These are phyloP conservation scores for Drosophila kohkoa DNA, from an alignment of 1,140 invertebrate genomes.

Conservation along the genomic window DNA sequence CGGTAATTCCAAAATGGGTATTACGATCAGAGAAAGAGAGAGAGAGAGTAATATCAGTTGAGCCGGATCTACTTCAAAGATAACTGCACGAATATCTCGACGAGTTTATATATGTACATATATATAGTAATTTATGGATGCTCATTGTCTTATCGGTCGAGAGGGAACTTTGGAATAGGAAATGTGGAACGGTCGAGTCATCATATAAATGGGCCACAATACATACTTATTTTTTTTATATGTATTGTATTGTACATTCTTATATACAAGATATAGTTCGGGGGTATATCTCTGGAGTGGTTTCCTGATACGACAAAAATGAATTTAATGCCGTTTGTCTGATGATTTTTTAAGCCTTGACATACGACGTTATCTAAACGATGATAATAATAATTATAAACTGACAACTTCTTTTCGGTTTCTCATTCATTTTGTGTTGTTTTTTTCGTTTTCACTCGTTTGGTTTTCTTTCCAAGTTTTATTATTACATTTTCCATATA, in stretches of 20 bases:
- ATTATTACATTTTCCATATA: conserved; percentile 40
- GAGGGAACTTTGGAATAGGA: conserved; percentile 42
- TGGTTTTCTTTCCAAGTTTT: conserved; percentile 24
- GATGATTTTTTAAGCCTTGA: conserved; percentile 39
- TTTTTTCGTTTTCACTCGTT: conserved; percentile 6
- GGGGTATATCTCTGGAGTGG: no score
- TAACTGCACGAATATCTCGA: neutral
- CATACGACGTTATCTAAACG: conserved; percentile 29
- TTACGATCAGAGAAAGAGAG: neutral
- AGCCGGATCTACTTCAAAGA: neutral
- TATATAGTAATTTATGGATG: conserved; percentile 20
- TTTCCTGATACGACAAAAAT: conserved; percentile 20
- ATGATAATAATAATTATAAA: conserved; percentile 34
- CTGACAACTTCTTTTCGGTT: conserved; percentile 14
- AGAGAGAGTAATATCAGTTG: neutral
- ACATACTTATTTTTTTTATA: conserved; percentile 10
- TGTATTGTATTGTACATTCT: neutral
- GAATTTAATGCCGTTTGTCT: conserved; percentile 43
- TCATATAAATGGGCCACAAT: conserved; percentile 32
- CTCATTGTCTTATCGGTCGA: conserved; percentile 21
- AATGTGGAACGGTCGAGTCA: conserved; percentile 29
- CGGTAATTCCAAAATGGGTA: neutral
- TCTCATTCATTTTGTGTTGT: conserved; percentile 3
- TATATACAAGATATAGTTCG: neutral
- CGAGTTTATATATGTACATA: neutral